Conservation (phyloP, 2,888 invertebrate genomes). For the Allacma fusca region DNA sequence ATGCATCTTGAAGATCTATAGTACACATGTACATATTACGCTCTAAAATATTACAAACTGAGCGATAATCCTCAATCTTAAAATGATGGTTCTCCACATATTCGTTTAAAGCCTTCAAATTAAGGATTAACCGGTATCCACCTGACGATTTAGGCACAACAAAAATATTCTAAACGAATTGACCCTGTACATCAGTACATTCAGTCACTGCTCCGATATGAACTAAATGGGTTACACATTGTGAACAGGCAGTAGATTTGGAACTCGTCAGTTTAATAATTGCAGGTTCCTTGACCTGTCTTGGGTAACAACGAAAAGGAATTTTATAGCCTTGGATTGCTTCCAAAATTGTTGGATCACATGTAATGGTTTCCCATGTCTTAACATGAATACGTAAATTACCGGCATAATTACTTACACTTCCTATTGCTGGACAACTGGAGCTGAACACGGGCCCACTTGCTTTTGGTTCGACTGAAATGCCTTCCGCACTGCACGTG, state of each 20-base stretch:
- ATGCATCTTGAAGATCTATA: constrained; percentile 48
- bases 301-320: constrained; percentile 16
- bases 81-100: constrained; percentile 45
- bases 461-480: not conserved
- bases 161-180: constrained; percentile 44
- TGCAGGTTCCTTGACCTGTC: not conserved
- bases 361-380: constrained; percentile 37
- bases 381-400: constrained; percentile 1
- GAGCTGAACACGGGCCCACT: not conserved
- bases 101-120: constrained; percentile 46
- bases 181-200: not conserved
- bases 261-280: no score
- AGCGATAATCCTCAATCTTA: constrained; percentile 50
- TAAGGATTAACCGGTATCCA: constrained; percentile 40
- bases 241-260: no score
- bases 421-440: not conserved
- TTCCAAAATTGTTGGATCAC: constrained; percentile 25
- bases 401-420: constrained; percentile 30
- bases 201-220: constrained; percentile 7
- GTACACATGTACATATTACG: constrained; percentile 39
- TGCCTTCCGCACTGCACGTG: not conserved
- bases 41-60: no score
- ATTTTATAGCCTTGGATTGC: constrained; percentile 35
- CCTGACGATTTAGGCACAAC: constrained; percentile 45
- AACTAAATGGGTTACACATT: not conserved